Percentiles rank a stretch among this genome's conserved stretches.
These are phyloP conservation scores for Athetis lepigone DNA, from an alignment of 2,888 invertebrate genomes.

Conservation along the genomic window DNA sequence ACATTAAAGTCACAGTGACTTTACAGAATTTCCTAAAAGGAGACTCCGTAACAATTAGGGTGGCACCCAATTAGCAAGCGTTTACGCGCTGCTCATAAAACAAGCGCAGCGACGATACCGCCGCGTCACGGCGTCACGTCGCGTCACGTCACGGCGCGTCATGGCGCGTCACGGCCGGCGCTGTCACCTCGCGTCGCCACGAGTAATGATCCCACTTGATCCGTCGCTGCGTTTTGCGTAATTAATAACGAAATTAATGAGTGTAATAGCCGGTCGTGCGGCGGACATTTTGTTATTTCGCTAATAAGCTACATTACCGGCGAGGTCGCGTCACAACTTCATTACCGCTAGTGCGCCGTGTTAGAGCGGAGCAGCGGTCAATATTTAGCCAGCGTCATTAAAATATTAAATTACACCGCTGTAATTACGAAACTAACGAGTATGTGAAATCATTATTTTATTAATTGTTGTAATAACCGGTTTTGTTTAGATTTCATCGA, in stretches of 20 bases:
- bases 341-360: constrained; percentile 52
- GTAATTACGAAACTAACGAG: constrained; percentile 36
- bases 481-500: constrained; percentile 14
- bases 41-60: constrained; percentile 56
- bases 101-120: constrained; percentile 41
- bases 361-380: constrained; percentile 15
- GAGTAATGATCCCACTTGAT: constrained; percentile 47
- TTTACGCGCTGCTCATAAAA: constrained; percentile 58
- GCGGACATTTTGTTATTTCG: constrained; percentile 57
- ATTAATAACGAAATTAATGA: constrained; percentile 64
- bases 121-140: constrained; percentile 32
- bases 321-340: constrained; percentile 36
- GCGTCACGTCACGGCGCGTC: constrained; percentile 16
- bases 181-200: constrained; percentile 37
- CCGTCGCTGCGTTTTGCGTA: constrained; percentile 36
- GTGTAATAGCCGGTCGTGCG: constrained; percentile 38
- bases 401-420: constrained; percentile 52
- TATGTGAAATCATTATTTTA: constrained; percentile 18
- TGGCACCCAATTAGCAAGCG: constrained; percentile 58
- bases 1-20: constrained; percentile 49
- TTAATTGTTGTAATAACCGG: constrained; percentile 17
- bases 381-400: constrained; percentile 50
- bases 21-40: constrained; percentile 43
- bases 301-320: constrained; percentile 50
- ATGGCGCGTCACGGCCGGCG: constrained; percentile 11